Percentiles rank a stretch among this genome's conserved stretches.
phyloP scores from a whole-genome alignment of 2,797 vertebrate genomes.

The Chanos chanos region DNA sequence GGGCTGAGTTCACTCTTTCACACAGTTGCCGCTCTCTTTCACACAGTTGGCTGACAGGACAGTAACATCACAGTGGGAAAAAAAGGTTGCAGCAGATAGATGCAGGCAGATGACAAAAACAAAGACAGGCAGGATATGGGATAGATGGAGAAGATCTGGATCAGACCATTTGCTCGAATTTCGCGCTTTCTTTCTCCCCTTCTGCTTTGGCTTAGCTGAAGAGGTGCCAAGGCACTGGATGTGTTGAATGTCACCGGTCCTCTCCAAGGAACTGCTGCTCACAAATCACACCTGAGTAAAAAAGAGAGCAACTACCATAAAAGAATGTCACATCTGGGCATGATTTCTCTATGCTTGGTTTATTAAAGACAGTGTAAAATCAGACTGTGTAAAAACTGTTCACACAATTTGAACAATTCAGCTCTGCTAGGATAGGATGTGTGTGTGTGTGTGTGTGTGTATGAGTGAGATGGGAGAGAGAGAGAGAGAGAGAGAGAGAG shows the following conservation, averaged over 20 bases:
- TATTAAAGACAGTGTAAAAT: too few relatives aligned
- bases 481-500: not conserved
- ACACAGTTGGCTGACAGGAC: conserved; percentile 47
- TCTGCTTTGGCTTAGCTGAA: conserved; percentile 19
- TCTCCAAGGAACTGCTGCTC: too few relatives aligned
- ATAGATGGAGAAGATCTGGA: conserved; percentile 12
- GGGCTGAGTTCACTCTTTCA: conserved; percentile 5
- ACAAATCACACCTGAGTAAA: too few relatives aligned
- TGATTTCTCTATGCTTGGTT: too few relatives aligned
- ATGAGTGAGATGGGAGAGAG: conserved; percentile 1
- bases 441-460: too few relatives aligned
- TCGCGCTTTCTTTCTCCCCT: not conserved
- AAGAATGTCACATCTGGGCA: too few relatives aligned
- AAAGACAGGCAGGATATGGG: too few relatives aligned
- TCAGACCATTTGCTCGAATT: conserved; percentile 17
- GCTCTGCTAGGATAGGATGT: too few relatives aligned
- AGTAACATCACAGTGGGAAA: conserved; percentile 48
- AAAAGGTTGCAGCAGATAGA: conserved; percentile 32
- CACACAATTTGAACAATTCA: too few relatives aligned
- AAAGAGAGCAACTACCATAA: too few relatives aligned
- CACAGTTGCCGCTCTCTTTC: conserved; percentile 23
- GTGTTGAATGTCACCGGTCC: conserved; percentile 15
- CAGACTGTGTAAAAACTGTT: too few relatives aligned
- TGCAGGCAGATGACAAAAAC: too few relatives aligned
- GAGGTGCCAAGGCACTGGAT: not conserved